Conservation (phyloP, 1,140 invertebrate genomes). For the Amphibalanus amphitrite region DNA sequence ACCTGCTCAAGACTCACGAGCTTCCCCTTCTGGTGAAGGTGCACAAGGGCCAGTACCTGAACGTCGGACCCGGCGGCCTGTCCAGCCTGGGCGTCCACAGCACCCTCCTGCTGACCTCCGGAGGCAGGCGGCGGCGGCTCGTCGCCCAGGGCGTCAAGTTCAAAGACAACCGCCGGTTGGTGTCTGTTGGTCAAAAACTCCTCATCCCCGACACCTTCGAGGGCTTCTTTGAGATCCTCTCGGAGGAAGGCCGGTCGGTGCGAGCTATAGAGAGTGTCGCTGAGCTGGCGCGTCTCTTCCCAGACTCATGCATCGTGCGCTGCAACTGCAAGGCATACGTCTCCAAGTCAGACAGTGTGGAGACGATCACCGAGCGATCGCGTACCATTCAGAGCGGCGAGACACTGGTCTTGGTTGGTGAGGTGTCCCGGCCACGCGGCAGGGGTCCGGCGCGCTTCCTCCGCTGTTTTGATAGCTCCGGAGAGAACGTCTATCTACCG, state of each 20-base stretch:
- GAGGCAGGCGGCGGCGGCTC: constrained; percentile 64
- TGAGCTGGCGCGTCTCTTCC: constrained; percentile 55
- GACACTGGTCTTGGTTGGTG: constrained; percentile 53
- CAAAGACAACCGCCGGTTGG: constrained; percentile 57
- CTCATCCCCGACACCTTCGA: constrained; percentile 76
- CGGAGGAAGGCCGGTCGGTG: constrained; percentile 79
- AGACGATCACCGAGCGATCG: constrained; percentile 27
- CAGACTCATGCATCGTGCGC: constrained; percentile 63
- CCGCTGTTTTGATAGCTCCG: constrained; percentile 64
- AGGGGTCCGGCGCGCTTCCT: constrained; percentile 39
- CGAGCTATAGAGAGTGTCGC: constrained; percentile 71
- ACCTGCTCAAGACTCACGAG: neutral
- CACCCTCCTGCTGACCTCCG: constrained; percentile 53
- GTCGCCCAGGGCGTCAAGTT: constrained; percentile 74
- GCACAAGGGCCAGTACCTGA: neutral
- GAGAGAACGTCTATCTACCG: constrained; percentile 60
- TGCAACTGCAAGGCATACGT: constrained; percentile 63
- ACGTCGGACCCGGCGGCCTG: neutral
- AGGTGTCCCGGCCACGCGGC: constrained; percentile 26
- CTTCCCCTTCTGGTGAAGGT: neutral
- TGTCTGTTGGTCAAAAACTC: constrained; percentile 58
- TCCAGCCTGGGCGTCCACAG: neutral
- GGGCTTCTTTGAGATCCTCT: constrained; percentile 83
- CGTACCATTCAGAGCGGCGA: neutral
- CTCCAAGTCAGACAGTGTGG: constrained; percentile 35